Base-by-base conservation (phyloP, 2,797 vertebrate species). In the Esox lucius region DNA sequence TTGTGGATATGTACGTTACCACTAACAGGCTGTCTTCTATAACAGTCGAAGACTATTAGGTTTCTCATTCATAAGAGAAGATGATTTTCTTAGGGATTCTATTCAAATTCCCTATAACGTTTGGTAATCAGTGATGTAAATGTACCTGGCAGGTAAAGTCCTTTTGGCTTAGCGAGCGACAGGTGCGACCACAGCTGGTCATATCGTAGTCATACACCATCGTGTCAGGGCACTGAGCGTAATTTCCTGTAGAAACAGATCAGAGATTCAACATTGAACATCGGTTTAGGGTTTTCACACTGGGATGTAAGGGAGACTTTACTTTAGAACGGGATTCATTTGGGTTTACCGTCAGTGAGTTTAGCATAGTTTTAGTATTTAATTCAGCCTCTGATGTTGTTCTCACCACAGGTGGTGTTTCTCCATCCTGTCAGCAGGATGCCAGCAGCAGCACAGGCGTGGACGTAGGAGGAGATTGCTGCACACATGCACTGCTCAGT, bases 401-500 rank as follows among this genome's bases (percentile, higher is more conserved):
- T n/a, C 95, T 80, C 89, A 97, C 96, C 49, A 80, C 96, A 97
- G n/a, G 79, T 22, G 0, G 6, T 71, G 12, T 82, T 42, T 79
- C 94, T 94, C 96, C 96, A 97, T 64, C 86, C 90, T 0, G 71
- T 51, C 56, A 97, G 72, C 19, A 69, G 24, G 64, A 96, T n/a
- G 0, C 93, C 94, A 72, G 81, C 92, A 71, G 90, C 85, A 11
- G 93, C 91, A 87, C 96, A 97, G 2, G 91, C 93, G 65, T 93
- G 90, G 64, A 91, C 90, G 19, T 97, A 97, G 5, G 94, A 89
- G 24, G 94, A 95, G 9, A 96, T 53, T 2, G 93, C 89, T 26
- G 94, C 94, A 80, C 96, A 97, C 89, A 96, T 87, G 72, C 94
- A 95, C 0, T 85, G 89, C 70, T 95, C 93, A 33, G 92, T 95